Conservation (phyloP, 2,888 invertebrate species). For the Resseliella maxima region DNA sequence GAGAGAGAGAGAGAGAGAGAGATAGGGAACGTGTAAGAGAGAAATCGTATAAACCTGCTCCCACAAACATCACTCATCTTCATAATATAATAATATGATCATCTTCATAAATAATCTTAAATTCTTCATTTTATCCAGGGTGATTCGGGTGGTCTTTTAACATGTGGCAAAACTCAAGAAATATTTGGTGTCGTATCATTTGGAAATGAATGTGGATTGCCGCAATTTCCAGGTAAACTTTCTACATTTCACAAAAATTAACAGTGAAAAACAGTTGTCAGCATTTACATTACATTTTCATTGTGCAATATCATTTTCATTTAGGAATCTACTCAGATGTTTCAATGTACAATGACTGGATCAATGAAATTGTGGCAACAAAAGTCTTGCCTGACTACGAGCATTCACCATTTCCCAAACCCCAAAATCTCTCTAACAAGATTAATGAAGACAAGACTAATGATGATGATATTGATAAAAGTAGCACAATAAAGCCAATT, state of each 20-base stretch:
- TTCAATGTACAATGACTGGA: not conserved
- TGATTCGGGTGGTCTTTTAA: slow-evolving; percentile 13
- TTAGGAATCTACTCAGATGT: not conserved
- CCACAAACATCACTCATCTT: too few species aligned
- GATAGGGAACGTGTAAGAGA: too few species aligned
- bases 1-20: too few species aligned
- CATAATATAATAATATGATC: too few species aligned
- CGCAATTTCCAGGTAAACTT: not conserved
- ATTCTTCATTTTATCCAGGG: not conserved
- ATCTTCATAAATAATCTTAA: too few species aligned
- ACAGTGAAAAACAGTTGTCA: too few species aligned
- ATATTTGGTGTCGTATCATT: not conserved
- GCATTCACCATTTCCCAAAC: slow-evolving; percentile 10
- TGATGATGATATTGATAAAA: too few species aligned
- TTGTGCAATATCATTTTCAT: not conserved
- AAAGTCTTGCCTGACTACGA: not conserved
- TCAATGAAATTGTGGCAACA: not conserved
- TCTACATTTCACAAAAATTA: too few species aligned
- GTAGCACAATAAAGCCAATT: too few species aligned
- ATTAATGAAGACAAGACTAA: not conserved
- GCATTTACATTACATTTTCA: too few species aligned
- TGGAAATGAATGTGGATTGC: slow-evolving; percentile 13
- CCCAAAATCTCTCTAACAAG: too few species aligned
- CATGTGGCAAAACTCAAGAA: not conserved
- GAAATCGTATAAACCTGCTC: too few species aligned